phyloP scores from a whole-genome alignment of 2,888 invertebrate species.

The Theristus sp. region DNA sequence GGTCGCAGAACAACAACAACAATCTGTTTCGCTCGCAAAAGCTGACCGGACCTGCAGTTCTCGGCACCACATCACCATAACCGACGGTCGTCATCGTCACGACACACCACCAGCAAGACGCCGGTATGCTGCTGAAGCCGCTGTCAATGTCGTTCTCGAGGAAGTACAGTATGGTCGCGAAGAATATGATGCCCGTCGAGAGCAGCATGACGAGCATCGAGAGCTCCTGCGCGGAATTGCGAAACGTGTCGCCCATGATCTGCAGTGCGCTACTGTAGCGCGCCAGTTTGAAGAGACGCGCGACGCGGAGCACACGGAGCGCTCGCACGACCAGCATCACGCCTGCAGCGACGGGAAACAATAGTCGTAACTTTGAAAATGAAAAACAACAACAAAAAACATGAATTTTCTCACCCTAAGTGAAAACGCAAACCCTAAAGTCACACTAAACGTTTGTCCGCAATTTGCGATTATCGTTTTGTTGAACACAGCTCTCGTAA shows the following conservation, averaged over 20 bases:
- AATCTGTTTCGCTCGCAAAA: not conserved
- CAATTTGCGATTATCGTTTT: too few species aligned
- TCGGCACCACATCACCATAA: conserved; percentile 24
- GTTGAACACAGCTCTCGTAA: too few species aligned
- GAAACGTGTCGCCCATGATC: conserved; percentile 18
- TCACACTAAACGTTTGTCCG: too few species aligned
- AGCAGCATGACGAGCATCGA: conserved; percentile 26
- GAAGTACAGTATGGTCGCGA: conserved; percentile 24
- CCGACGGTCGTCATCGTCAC: conserved; percentile 17
- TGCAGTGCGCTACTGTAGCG: conserved; percentile 23
- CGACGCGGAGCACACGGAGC: conserved; percentile 23
- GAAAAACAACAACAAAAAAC: not conserved
- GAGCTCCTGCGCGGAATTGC: conserved; percentile 22
- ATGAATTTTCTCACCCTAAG: not conserved
- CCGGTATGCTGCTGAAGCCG: conserved; percentile 24
- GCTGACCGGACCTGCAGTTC: conserved; percentile 16
- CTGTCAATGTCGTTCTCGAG: conserved; percentile 24
- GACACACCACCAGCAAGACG: conserved; percentile 27
- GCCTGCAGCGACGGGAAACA: conserved; percentile 10
- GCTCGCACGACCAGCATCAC: conserved; percentile 26
- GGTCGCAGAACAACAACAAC: not conserved
- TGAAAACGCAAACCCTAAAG: too few species aligned
- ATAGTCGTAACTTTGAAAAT: not conserved
- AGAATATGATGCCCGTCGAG: conserved; percentile 24
- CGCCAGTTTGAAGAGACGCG: conserved; percentile 25